phyloP scores from a whole-genome alignment of 1,140 invertebrate genomes.

The Eriocheir sinensis region DNA sequence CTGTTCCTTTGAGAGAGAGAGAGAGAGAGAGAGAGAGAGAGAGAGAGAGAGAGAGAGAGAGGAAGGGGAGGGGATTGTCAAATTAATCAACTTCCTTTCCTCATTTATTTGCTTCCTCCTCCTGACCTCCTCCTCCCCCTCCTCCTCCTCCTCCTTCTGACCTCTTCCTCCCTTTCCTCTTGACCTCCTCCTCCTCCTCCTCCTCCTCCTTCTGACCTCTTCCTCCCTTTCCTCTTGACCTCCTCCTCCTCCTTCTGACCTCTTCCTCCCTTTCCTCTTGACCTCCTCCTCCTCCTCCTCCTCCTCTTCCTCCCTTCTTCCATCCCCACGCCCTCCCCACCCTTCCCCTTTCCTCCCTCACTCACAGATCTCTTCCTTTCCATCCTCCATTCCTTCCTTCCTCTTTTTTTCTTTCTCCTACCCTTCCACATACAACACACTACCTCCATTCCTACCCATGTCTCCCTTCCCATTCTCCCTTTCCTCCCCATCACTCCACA shows the following conservation, averaged over 20 bases:
- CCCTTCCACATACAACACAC: not conserved
- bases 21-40: conserved; percentile 9
- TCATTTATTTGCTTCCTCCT: conserved; percentile 9
- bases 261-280: too few relatives aligned
- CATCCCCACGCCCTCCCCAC: not conserved
- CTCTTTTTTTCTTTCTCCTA: not conserved
- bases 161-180: too few relatives aligned
- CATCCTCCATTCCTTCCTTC: too few relatives aligned
- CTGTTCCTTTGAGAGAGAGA: not conserved
- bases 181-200: too few relatives aligned
- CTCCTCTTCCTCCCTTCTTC: not conserved
- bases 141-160: not conserved
- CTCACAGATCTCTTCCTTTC: too few relatives aligned
- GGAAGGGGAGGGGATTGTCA: not conserved
- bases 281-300: too few relatives aligned
- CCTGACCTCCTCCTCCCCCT: not conserved
- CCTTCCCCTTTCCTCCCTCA: too few relatives aligned
- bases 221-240: not conserved
- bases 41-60: not conserved
- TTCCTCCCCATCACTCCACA: not conserved
- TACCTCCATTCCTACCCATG: too few relatives aligned
- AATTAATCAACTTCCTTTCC: not conserved
- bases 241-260: not conserved
- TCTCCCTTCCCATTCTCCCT: not conserved
- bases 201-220: too few relatives aligned